phyloP scores from a whole-genome alignment of 1,140 invertebrate genomes.

The Drosophila repleta region DNA sequence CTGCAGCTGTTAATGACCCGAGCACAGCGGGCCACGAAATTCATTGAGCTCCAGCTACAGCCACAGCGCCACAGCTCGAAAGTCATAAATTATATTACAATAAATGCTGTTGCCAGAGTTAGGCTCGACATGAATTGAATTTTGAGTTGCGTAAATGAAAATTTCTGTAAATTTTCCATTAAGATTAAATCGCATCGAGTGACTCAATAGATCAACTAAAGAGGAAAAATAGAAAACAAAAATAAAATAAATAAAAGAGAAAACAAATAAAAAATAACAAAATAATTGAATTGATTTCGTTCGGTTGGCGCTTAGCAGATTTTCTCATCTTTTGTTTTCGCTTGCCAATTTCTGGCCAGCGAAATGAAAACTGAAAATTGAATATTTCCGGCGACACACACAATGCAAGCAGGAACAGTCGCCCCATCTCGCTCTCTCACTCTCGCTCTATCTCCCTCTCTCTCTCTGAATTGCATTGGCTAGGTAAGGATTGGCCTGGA shows the following conservation, averaged over 20 bases:
- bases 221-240: conserved; percentile 1
- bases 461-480: conserved; percentile 24
- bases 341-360: conserved; percentile 71
- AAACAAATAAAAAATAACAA: conserved; percentile 6
- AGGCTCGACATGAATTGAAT: background rate
- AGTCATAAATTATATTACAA: conserved; percentile 65
- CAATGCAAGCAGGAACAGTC: conserved; percentile 56
- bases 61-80: background rate
- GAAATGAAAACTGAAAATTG: conserved; percentile 79
- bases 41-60: conserved; percentile 19
- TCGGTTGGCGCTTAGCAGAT: conserved; percentile 52
- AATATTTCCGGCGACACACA: conserved; percentile 80
- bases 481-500: conserved; percentile 18
- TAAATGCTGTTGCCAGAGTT: conserved; percentile 50
- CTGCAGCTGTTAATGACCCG: conserved; percentile 26
- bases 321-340: conserved; percentile 64
- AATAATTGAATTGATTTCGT: conserved; percentile 74
- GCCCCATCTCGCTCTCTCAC: background rate
- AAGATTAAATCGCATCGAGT: conserved; percentile 36
- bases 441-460: background rate
- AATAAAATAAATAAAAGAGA: too few species aligned
- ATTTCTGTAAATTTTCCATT: conserved; percentile 39
- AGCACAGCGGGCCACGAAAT: conserved; percentile 36
- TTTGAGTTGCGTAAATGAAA: background rate
- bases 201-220: conserved; percentile 15